Conservation (phyloP, 2,888 invertebrate species). For the Aspidapion aeneum region DNA sequence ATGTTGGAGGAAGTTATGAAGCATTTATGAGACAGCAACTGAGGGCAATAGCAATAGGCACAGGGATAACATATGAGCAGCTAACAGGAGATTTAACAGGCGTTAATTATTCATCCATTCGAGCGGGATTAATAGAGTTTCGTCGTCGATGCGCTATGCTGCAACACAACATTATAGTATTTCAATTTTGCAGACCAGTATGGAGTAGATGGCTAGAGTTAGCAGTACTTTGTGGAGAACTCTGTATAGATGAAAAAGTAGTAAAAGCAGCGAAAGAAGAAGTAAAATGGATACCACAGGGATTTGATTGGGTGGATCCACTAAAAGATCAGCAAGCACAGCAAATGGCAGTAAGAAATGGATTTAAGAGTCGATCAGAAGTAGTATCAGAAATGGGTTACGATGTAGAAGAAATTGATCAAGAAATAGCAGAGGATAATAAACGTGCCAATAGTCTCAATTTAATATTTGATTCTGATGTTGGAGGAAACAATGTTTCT, state of each 20-base stretch:
- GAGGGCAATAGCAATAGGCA: conserved; percentile 9
- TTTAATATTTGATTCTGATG: conserved; percentile 2
- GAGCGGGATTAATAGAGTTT: conserved; percentile 13
- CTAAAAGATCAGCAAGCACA: conserved; percentile 13
- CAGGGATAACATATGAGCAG: conserved; percentile 9
- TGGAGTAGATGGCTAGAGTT: conserved; percentile 11
- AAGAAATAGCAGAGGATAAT: conserved; percentile 16
- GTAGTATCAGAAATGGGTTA: conserved; percentile 18
- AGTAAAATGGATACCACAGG: conserved; percentile 15
- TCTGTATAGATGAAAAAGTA: conserved; percentile 9
- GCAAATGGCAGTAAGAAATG: conserved; percentile 16
- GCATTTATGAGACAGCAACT: conserved; percentile 9
- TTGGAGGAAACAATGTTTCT: not conserved
- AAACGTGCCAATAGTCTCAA: conserved; percentile 1
- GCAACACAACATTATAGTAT: conserved; percentile 7
- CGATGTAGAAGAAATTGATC: conserved; percentile 16
- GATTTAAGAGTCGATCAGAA: conserved; percentile 12
- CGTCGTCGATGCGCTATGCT: conserved; percentile 8
- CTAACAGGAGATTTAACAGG: conserved; percentile 11
- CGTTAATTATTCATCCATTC: conserved; percentile 12
- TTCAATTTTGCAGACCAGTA: conserved; percentile 6
- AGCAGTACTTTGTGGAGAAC: conserved; percentile 12
- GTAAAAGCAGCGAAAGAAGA: conserved; percentile 12
- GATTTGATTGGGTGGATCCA: conserved; percentile 15
- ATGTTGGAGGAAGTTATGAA: conserved; percentile 9